These are phyloP conservation scores for Nycticorax nycticorax DNA, from an alignment of 2,113 vertebrate genomes.

Conservation along the genomic window DNA sequence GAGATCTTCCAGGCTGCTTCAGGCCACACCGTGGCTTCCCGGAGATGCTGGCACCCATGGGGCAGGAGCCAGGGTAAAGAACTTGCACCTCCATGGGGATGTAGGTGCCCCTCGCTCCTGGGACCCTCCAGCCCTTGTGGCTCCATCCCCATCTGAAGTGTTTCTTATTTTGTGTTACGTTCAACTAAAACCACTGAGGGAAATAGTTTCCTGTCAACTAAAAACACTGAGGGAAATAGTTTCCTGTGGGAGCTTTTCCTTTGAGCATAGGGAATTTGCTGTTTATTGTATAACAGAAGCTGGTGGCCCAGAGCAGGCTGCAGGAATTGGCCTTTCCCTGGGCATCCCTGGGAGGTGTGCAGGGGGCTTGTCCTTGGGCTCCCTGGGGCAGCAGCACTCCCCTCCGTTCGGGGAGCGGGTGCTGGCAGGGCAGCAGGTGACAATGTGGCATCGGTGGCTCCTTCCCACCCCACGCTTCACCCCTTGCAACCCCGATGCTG, in stretches of 20 bases:
- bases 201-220: background rate
- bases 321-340: background rate
- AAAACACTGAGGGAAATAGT: background rate
- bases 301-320: background rate
- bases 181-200: background rate
- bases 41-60: background rate
- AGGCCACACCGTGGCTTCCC: background rate
- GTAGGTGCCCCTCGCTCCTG: background rate
- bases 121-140: background rate
- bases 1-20: background rate
- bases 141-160: background rate
- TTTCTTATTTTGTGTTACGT: background rate
- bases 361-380: background rate
- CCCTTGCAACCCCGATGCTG: rapidly evolving
- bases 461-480: rapidly evolving
- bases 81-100: background rate
- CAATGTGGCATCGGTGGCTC: rapidly evolving
- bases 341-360: background rate
- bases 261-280: rapidly evolving
- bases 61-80: background rate
- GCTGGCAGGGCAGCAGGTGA: background rate
- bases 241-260: background rate
- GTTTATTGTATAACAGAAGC: background rate
- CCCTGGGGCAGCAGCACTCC: background rate
- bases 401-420: rapidly evolving